Percentiles rank a stretch among this genome's conserved stretches.
These are phyloP conservation scores for Argentina silus DNA, from an alignment of 2,797 vertebrate genomes.

Conservation along the genomic window DNA sequence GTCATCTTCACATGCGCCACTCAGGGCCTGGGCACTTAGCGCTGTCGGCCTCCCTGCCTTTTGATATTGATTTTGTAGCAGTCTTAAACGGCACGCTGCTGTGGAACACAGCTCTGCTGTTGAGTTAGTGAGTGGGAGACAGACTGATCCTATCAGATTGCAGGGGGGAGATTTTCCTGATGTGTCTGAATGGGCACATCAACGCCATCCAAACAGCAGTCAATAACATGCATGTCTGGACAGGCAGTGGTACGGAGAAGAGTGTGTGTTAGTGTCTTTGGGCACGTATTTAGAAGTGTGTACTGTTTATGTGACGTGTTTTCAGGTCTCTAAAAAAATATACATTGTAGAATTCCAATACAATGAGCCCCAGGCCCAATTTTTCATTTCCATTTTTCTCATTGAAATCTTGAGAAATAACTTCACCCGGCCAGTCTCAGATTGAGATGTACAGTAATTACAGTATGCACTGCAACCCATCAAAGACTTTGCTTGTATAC, in stretches of 20 bases:
- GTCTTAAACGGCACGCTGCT: conserved; percentile 18
- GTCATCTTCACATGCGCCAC: background rate
- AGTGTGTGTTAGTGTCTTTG: background rate
- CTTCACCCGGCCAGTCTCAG: background rate
- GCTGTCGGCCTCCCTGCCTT: conserved; percentile 1
- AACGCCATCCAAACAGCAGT: background rate
- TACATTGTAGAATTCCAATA: background rate
- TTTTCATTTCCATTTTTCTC: too few relatives aligned
- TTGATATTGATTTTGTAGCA: conserved; percentile 20
- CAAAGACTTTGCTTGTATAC: background rate
- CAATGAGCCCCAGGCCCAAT: background rate
- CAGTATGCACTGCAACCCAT: background rate
- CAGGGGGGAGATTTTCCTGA: background rate
- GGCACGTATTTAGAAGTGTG: background rate
- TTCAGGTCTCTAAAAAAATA: too few relatives aligned
- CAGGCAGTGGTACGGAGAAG: background rate
- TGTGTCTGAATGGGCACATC: conserved; percentile 7
- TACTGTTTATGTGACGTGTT: background rate
- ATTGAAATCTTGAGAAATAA: background rate
- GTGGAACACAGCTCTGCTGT: background rate
- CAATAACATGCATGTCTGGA: background rate
- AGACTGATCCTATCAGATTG: conserved; percentile 13
- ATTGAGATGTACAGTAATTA: background rate
- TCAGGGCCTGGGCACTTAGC: conserved; percentile 3
- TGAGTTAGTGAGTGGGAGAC: conserved; percentile 2